Base-by-base conservation (phyloP, 2,797 vertebrate genomes). In the Anabacerthia variegaticeps region DNA sequence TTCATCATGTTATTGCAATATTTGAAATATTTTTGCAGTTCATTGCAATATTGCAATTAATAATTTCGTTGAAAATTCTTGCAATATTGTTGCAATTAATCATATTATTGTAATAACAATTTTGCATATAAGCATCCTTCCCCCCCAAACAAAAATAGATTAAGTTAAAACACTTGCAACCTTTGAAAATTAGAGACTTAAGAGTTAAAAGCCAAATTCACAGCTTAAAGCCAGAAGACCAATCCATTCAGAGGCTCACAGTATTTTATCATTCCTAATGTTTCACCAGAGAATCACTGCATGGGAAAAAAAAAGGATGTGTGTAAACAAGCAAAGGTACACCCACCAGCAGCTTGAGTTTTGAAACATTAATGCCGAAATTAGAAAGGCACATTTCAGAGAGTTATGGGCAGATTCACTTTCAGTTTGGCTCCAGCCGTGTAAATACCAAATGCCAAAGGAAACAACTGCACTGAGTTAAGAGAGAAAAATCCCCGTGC, bases 301-400 rank as follows among this genome's bases (percentile, higher is more conserved):
- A 44, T 44, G 44, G 43, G 19, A 0, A 3, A 1, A 9, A 61
- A 39, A 28, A 74, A 20, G 0, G 1, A 58, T 54, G 27, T 26
- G 66, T 88, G 58, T 84, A 86, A 92, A 96, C 89, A 93, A 79
- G 71, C 22, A 76, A 62, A 78, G 5, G 2, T 51, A 94, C 41
- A 91, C 68, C 58, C 88, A 88, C 78, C 49, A 93, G 73, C 79
- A 87, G 49, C 89, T 69, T 84, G 51, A 37, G 66, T 72, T 96
- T 88, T 89, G 89, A 93, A 94, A 92, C 92, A 83, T 67, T 71
- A 72, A 88, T 80, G 91, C 22, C 78, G 85, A 96, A 95, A 95
- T 85, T 61, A 91, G 89, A 86, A 95, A 93, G 63, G 71, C 84
- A 67, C 66, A 51, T 89, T 85, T 89, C n/a, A 6, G 76, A 92